Evolutionary conservation across 2,113 vertebrate species (phyloP).

Genomic region (Istiophorus platypterus): DNA sequence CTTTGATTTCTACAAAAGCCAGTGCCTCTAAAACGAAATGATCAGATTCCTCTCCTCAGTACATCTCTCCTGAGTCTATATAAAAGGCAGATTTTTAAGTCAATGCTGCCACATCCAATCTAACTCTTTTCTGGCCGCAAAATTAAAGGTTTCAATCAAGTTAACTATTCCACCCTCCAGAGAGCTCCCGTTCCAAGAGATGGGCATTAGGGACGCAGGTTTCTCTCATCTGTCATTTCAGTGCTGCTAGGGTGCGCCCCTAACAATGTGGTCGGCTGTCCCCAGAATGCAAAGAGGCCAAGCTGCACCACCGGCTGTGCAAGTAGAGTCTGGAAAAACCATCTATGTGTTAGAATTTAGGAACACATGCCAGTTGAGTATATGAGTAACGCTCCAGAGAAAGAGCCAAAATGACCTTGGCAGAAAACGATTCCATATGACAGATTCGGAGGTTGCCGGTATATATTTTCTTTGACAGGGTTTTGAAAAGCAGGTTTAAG

Average conservation of each 20-base stretch:
- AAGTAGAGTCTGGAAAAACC: conserved; percentile 46
- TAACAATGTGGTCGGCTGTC: conserved; percentile 48
- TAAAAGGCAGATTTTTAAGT: conserved; percentile 40
- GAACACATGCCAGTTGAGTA: conserved; percentile 56
- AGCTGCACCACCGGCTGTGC: conserved; percentile 35
- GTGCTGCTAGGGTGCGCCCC: conserved; percentile 41
- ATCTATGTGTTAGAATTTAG: conserved; percentile 35
- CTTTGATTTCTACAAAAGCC: background rate
- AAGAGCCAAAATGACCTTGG: conserved; percentile 40
- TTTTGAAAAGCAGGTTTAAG: conserved; percentile 14
- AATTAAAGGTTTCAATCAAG: conserved; percentile 59
- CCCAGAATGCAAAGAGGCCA: conserved; percentile 23
- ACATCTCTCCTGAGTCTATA: conserved; percentile 19
- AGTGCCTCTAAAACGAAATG: conserved; percentile 7
- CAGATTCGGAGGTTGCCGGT: conserved; percentile 13
- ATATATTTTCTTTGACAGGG: conserved; percentile 12
- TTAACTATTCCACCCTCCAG: conserved; percentile 41
- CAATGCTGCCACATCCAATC: conserved; percentile 29
- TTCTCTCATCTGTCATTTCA: conserved; percentile 61
- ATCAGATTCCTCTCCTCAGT: conserved; percentile 19
- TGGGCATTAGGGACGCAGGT: conserved; percentile 34
- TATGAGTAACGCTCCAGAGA: conserved; percentile 52
- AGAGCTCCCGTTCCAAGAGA: conserved; percentile 1
- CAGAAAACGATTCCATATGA: conserved; percentile 47
- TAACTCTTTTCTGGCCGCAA: conserved; percentile 21